These are phyloP conservation scores for Aplodontia rufa DNA, from an alignment of 2,113 vertebrate genomes.

Conservation along the genomic window DNA sequence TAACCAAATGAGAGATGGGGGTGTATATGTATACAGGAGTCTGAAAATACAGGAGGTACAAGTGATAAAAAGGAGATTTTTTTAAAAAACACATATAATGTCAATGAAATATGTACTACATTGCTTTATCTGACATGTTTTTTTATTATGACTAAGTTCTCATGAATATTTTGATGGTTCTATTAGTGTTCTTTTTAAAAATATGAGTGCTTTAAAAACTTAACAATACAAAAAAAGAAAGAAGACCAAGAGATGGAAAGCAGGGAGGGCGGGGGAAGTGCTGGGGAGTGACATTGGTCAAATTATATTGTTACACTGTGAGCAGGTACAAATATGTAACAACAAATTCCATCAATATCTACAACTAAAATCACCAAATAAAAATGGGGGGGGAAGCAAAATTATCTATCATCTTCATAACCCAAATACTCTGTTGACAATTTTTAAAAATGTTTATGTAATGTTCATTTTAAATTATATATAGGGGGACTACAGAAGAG, in stretches of 20 bases:
- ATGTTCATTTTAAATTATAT: too few species aligned
- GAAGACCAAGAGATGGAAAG: too few species aligned
- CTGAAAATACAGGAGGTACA: not conserved
- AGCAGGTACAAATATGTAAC: too few species aligned
- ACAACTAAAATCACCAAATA: too few species aligned
- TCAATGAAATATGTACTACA: not conserved
- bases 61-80: not conserved
- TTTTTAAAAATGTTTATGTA: not conserved
- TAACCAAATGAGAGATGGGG: conserved; percentile 38
- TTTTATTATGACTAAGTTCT: conserved; percentile 47
- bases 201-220: conserved; percentile 6
- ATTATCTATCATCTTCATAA: not conserved
- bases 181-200: conserved; percentile 30
- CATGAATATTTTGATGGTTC: conserved; percentile 42
- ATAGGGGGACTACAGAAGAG: too few species aligned
- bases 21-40: not conserved
- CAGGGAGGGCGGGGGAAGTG: too few species aligned
- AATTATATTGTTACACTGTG: too few species aligned
- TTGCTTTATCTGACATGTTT: conserved; percentile 7
- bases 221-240: not conserved
- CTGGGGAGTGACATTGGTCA: too few species aligned
- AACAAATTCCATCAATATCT: too few species aligned
- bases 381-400: too few species aligned
- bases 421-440: not conserved
- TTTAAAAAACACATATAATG: not conserved